Evolutionary conservation across 2,888 invertebrate genomes (phyloP), one percentile per base, ranked within the genome.

Genomic region (Drosophila paramelanica): DNA sequence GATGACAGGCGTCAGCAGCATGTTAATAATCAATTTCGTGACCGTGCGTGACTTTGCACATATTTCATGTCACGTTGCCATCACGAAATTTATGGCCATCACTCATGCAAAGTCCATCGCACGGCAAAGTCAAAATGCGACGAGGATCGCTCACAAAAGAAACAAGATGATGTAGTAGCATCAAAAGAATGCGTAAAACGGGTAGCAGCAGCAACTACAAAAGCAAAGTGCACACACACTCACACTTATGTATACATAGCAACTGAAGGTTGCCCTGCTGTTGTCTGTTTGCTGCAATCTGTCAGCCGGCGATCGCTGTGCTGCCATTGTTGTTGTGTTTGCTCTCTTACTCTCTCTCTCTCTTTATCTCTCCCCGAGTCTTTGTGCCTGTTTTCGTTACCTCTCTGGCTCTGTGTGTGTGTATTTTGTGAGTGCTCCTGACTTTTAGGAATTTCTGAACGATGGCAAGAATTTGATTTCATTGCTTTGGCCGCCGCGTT

Each of bases 381-480:
- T 49, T 49, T 53, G 55, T 38, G 56, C 53, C 58, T 68, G 55
- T 62, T 62, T 59, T 65, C 55, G 27, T 51, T 27, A 47, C 42
- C 77, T 60, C 80, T 42, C 53, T 50, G 47, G 23, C 13, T 55
- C 38, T 27, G 25, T 45, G 36, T 31, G 17, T 67, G 25, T 58
- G 39, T 61, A 50, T 38, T 38, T 23, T 23, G 57, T 56, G 20
- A 36, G 55, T 59, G 74, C 62, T 75, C 77, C 74, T 89, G 78
- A 80, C 77, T 89, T 89, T 88, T 73, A 71, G 89, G 88, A 89
- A 89, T 90, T 90, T 77, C 78, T 77, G 68, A 84, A 76, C 81
- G 89, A 90, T 80, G 85, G 90, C 71, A 88, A 85, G 89, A 89
- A 88, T 88, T 88, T 85, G 70, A 78, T 85, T 84, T 77, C 69